Base-by-base conservation (phyloP, 2,113 vertebrate genomes). In the Indicator indicator region DNA sequence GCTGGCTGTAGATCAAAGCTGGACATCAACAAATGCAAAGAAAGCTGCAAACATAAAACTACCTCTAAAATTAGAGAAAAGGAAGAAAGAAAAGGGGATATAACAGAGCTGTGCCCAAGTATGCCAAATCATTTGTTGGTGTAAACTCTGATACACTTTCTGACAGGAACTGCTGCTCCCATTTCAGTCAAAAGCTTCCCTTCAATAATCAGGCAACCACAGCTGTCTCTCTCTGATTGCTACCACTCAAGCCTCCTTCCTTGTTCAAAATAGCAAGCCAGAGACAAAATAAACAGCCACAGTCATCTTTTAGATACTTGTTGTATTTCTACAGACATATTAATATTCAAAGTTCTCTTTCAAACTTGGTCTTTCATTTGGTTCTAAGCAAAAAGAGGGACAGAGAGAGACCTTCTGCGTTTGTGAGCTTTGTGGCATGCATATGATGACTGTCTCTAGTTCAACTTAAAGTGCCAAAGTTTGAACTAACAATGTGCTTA, bases 1-100 rank as follows among this genome's bases (percentile, higher is more conserved):
- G 88, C 68, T 85, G 92, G 92, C 84, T 73, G 82, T 67, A 94
- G 82, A 94, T 89, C 91, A 95, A 95, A 96, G 92, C 74, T 73
- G 80, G 92, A 92, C 90, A 85, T 40, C 88, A 69, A 80, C 69
- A 85, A 95, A 91, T 0, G 1, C 3, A 2, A 80, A 83, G 79
- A 80, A 89, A 93, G 78, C 74, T n/a, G 68, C 74, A 79, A 87
- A 86, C 40, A 36, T 19, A 78, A 84, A 92, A 92, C 24, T 5
- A 68, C 38, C 23, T 78, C 67, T 65, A 85, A 89, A 94, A 91
- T 79, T 38, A 82, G 33, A 73, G 60, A 33, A 86, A 68, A 86
- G 32, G 16, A 89, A 79, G 64, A 78, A 82, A 89, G 73, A 60
- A 54, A 77, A 73, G 7, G 19, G 21, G 40, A 87, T 33, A 94